These are phyloP conservation scores for Amblyjoppa fuscipennis DNA, from an alignment of 2,888 invertebrate genomes.

Conservation along the genomic window DNA sequence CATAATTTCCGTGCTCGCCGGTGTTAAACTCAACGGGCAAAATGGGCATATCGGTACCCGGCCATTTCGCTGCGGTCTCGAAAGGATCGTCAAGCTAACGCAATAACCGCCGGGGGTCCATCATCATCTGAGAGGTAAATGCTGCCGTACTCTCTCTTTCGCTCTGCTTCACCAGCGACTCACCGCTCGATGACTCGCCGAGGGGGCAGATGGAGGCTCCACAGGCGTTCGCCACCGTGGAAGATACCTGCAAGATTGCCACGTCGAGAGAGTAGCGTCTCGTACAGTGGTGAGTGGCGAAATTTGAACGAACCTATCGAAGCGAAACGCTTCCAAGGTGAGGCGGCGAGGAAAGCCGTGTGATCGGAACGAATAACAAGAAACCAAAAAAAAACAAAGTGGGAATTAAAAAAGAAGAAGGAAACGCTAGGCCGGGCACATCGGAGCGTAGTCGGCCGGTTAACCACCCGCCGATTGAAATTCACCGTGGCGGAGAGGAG, in stretches of 20 bases:
- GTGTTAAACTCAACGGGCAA: slow-evolving; percentile 2
- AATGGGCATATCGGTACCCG: slow-evolving; percentile 22
- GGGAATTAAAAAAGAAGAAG: background rate
- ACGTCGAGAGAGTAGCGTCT: background rate
- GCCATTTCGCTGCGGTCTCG: slow-evolving; percentile 5
- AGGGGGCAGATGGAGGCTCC: no score
- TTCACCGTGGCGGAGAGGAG: slow-evolving; percentile 73
- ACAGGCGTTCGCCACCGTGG: no score
- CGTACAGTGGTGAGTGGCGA: background rate
- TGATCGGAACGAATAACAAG: slow-evolving; percentile 16
- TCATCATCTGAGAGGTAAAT: background rate
- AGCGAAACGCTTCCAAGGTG: background rate
- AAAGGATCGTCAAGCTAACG: slow-evolving; percentile 11
- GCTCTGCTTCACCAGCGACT: background rate
- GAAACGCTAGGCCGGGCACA: background rate
- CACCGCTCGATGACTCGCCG: background rate
- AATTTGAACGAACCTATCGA: background rate
- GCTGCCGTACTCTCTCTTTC: slow-evolving; percentile 38
- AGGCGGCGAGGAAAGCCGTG: slow-evolving; percentile 12
- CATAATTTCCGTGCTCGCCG: slow-evolving; percentile 3
- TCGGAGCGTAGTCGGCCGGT: background rate
- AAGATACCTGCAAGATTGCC: no score
- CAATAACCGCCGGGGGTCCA: slow-evolving; percentile 27
- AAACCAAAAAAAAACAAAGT: background rate
- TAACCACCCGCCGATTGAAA: slow-evolving; percentile 73